These are phyloP conservation scores for Habroteleia sp. DNA, from an alignment of 2,888 invertebrate species.

Conservation along the genomic window DNA sequence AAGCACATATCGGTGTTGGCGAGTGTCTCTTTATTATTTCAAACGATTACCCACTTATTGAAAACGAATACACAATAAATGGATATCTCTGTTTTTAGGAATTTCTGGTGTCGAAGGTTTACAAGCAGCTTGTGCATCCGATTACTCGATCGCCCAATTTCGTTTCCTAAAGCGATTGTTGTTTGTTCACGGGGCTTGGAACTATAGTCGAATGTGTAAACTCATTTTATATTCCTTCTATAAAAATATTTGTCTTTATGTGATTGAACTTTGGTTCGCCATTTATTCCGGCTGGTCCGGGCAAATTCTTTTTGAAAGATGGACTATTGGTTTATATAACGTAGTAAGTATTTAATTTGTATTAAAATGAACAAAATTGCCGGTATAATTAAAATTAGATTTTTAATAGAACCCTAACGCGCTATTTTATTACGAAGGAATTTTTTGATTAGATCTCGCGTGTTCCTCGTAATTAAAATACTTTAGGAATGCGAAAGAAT, in stretches of 20 bases:
- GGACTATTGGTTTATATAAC: conserved; percentile 99
- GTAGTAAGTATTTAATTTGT: conserved; percentile 87
- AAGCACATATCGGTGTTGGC: conserved; percentile 98
- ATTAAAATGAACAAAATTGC: too few species aligned
- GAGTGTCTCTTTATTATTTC: too few species aligned
- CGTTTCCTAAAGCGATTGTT: conserved; percentile 94
- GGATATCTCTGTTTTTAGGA: conserved; percentile 77
- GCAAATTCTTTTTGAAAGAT: conserved; percentile 98
- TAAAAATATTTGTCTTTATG: conserved; percentile 99
- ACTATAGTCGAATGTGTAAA: conserved; percentile 98
- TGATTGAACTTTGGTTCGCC: conserved; percentile 99
- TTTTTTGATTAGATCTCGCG: too few species aligned
- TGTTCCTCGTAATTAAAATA: too few species aligned
- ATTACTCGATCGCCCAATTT: conserved; percentile 99
- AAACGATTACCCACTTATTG: too few species aligned
- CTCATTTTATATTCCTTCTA: conserved; percentile 99
- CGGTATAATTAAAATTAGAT: too few species aligned
- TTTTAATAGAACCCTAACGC: too few species aligned
- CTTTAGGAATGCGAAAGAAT: too few species aligned
- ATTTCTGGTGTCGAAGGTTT: conserved; percentile 99
- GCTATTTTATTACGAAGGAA: too few species aligned
- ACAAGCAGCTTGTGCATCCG: conserved; percentile 99
- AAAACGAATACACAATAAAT: too few species aligned
- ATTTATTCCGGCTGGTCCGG: conserved; percentile 99
- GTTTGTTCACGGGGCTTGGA: conserved; percentile 99